phyloP scores from a whole-genome alignment of 2,888 invertebrate genomes.

The Drosophila putrida region DNA sequence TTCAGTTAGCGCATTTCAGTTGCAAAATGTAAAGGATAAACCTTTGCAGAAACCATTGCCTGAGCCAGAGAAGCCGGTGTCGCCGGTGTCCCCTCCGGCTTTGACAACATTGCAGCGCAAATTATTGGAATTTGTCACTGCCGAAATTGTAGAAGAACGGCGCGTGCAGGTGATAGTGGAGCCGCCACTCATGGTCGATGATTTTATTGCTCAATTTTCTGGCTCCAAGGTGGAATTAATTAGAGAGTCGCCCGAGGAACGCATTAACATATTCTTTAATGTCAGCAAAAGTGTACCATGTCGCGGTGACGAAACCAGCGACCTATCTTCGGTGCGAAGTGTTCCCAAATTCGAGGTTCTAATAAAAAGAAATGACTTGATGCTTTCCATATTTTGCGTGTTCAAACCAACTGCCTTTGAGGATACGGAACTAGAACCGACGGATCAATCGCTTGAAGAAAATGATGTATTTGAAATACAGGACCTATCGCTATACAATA shows the following conservation, averaged over 20 bases:
- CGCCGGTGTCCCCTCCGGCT: background rate
- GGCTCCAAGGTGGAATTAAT: slow-evolving; percentile 47
- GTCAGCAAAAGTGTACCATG: slow-evolving; percentile 57
- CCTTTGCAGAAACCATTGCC: slow-evolving; percentile 16
- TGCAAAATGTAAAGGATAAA: slow-evolving; percentile 36
- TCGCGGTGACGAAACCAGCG: slow-evolving; percentile 26
- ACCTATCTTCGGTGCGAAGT: slow-evolving; percentile 38
- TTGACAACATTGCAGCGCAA: slow-evolving; percentile 35
- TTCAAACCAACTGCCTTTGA: slow-evolving; percentile 38
- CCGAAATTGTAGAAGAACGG: slow-evolving; percentile 53
- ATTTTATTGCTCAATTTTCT: slow-evolving; percentile 30
- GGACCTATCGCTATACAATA: slow-evolving; percentile 40
- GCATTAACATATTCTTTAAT: slow-evolving; percentile 45
- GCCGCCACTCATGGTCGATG: slow-evolving; percentile 35
- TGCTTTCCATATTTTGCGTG: slow-evolving; percentile 45
- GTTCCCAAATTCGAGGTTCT: slow-evolving; percentile 54
- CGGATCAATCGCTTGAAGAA: slow-evolving; percentile 9
- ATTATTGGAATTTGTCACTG: slow-evolving; percentile 45
- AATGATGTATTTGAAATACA: slow-evolving; percentile 41
- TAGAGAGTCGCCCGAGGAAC: slow-evolving; percentile 28
- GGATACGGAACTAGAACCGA: slow-evolving; percentile 8
- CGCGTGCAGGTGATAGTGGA: slow-evolving; percentile 41
- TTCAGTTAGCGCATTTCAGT: slow-evolving; percentile 16
- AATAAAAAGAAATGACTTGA: slow-evolving; percentile 32
- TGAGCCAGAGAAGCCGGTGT: slow-evolving; percentile 2